A percentile compares a stretch with the other conserved stretches of the same genome.
Conservation (phyloP, 2,797 vertebrate genomes). For the Crenuchus spilurus region DNA sequence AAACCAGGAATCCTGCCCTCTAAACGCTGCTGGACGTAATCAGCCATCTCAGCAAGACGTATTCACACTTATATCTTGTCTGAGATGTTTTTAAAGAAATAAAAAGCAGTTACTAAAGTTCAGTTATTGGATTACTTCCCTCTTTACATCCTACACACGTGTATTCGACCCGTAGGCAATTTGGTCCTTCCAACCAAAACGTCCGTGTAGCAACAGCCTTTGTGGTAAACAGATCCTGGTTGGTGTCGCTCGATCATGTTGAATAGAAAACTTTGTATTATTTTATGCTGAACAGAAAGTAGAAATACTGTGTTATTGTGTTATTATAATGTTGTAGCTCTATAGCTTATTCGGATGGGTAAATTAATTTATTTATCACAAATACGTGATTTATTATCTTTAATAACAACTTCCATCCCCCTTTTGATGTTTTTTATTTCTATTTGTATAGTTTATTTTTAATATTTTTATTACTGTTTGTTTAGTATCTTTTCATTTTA, state of each 20-base stretch:
- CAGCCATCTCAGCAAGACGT: constrained; percentile 81
- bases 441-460: too few relatives aligned
- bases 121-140: background rate
- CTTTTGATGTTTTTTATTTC: too few relatives aligned
- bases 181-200: background rate
- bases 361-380: too few relatives aligned
- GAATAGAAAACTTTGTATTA: background rate
- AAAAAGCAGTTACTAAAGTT: background rate
- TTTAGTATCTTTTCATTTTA: too few relatives aligned
- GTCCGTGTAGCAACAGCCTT: constrained; percentile 16
- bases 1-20: constrained; percentile 90
- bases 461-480: too few relatives aligned
- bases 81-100: background rate
- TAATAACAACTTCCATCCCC: too few relatives aligned
- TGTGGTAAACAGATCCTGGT: constrained; percentile 21
- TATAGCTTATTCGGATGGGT: background rate
- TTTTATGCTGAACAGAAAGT: background rate
- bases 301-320: background rate
- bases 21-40: constrained; percentile 86
- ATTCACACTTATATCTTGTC: background rate
- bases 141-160: constrained; percentile 62
- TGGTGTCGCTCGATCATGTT: background rate
- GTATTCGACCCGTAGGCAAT: background rate
- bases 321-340: background rate
- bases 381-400: too few relatives aligned